Evolutionary conservation across 2,113 vertebrate species (phyloP), one percentile per base, ranked within the genome.

Genomic region (Hippolais icterina): DNA sequence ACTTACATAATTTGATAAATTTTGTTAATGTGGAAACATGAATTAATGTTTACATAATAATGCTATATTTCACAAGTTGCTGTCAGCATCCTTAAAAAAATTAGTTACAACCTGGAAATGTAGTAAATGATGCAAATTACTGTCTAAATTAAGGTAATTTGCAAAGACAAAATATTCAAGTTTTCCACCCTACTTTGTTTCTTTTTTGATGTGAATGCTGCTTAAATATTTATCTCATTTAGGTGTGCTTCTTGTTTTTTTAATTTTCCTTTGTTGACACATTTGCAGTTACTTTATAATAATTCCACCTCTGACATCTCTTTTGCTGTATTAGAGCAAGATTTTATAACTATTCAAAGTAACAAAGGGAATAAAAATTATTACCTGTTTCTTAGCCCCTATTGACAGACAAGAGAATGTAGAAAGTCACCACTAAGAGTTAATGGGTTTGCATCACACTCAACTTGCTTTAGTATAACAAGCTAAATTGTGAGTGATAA

Each of bases 131-230:
- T 66, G 57, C 80, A 96, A 96, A 95, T 79, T 33, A 64, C 6
- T 79, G 64, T 57, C 50, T 92, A 95, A 87, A 93, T 93, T 91
- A 89, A 47, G 31, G 5, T 89, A 82, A 94, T 95, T 94, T 92
- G 11, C 33, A 85, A 74, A 92, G 44, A 81, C 13, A 76, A 74
- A 93, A 54, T 53, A 72, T 63, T 23, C 14, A 65, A 12, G 4
- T 89, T 83, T 93, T 91, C 37, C 18, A 56, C 11, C 5, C 29
- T 65, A 11, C 7, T 56, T 94, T 86, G 10, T 54, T 91, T 75
- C 42, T 89, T 78, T 50, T 50, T 61, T 9, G 14, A 8, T 53
- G 7, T 59, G 47, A 79, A 59, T 23, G 7, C 21, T 79, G 46
- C 17, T 90, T 65, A 78, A 83, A 94, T 92, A 71, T 90, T 87